Base-by-base conservation (phyloP, 1,140 invertebrate genomes). In the Ips typographus region DNA sequence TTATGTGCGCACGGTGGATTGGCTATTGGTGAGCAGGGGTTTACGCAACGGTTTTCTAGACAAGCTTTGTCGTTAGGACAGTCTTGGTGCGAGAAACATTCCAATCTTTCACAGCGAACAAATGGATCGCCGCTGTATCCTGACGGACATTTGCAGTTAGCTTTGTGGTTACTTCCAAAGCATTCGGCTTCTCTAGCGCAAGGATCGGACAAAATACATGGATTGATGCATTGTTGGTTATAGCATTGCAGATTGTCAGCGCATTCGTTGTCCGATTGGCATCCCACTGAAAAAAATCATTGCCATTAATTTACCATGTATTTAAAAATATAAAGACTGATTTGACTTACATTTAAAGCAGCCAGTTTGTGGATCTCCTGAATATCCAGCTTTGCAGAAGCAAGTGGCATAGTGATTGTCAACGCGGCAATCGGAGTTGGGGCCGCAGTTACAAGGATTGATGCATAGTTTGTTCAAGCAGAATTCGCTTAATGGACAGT, bases 151-250 rank as follows among this genome's bases (percentile, higher is more conserved):
- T 86, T 86, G 74, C 93, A 95, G 37, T 87, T 85, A 0, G 91
- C 86, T 59, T 88, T 85, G 78, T 94, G 92, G 73, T 89, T 87
- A 38, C 87, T 84, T 2, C 91, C 91, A 65, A 86, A 91, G 75
- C 94, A 95, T 78, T 93, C 88, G 0, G 92, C 93, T 73, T 91
- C 93, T 40, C 89, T 84, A 0, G 91, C 89, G 76, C 94, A 95
- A 1, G 90, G 89, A 77, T 91, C 89, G 65, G 87, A 86, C 2
- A 94, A 74, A 1, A 93, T 80, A 74, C 93, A 94, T 37, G 91
- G 91, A 79, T 87, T 92, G 3, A 93, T 81, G 71, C 92, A 94
- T 74, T 91, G 90, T 0, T 87, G 87, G 74, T 94, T 93, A 74
- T 92, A 88, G 72, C 94, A 96, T 62, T 90, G 89, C 73, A 93